phyloP scores from a whole-genome alignment of 2,888 invertebrate species.

The Drosophila affinis region DNA sequence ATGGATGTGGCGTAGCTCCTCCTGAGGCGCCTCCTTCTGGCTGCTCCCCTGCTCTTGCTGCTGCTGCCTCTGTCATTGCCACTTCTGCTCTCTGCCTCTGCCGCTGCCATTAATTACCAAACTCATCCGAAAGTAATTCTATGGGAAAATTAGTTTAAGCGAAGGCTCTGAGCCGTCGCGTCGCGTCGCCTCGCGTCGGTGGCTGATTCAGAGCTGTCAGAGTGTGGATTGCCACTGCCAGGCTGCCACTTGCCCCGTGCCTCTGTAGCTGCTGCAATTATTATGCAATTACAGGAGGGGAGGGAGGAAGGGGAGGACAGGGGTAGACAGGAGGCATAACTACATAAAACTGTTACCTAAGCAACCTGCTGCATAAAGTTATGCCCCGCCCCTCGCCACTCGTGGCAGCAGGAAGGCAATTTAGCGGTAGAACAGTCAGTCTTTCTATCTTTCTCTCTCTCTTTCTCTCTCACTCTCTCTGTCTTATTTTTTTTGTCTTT shows the following conservation, averaged over 20 bases:
- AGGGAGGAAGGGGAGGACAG: constrained; percentile 8
- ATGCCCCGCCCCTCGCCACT: constrained; percentile 35
- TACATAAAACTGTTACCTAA: constrained; percentile 77
- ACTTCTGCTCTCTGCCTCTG: neutral
- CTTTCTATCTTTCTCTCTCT: constrained; percentile 2
- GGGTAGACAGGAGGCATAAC: constrained; percentile 55
- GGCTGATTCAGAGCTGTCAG: constrained; percentile 46
- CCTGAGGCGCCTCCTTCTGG: neutral
- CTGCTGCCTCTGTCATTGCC: constrained; percentile 28
- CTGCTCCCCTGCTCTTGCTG: constrained; percentile 1
- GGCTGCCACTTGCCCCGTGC: neutral
- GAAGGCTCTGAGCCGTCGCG: constrained; percentile 9
- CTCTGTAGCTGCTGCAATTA: constrained; percentile 58
- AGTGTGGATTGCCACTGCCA: constrained; percentile 35
- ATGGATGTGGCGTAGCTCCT: neutral
- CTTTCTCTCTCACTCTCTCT: neutral
- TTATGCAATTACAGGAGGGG: constrained; percentile 71
- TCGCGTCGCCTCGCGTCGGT: constrained; percentile 8
- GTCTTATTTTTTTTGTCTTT: constrained; percentile 56
- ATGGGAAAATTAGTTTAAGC: constrained; percentile 75
- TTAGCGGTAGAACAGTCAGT: constrained; percentile 53
- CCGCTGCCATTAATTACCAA: constrained; percentile 72
- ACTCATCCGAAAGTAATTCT: constrained; percentile 75
- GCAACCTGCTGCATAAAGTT: constrained; percentile 77
- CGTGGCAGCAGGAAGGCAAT: constrained; percentile 65